phyloP scores from a whole-genome alignment of 1,140 invertebrate genomes.

The Laupala kohalensis region DNA sequence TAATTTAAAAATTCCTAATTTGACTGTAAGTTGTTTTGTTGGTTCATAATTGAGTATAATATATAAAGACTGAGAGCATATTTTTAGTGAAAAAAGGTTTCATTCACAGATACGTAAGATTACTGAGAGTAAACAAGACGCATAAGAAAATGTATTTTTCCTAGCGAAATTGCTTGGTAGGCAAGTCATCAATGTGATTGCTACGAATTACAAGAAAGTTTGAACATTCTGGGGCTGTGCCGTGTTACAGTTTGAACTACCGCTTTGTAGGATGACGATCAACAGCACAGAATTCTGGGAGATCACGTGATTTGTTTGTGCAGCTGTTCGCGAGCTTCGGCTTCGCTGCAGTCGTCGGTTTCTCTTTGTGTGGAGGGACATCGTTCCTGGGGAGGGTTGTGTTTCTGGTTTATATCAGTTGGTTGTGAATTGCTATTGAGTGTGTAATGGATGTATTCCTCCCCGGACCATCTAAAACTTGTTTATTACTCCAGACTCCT shows the following conservation, averaged over 20 bases:
- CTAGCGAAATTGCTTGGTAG: no score
- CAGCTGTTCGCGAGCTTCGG: constrained; percentile 12
- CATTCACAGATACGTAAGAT: no score
- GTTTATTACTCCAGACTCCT: background rate
- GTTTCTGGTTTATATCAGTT: background rate
- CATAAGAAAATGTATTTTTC: no score
- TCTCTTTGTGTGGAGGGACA: constrained; percentile 11
- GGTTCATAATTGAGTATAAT: no score
- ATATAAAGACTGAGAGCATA: no score
- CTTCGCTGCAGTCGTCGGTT: constrained; percentile 10
- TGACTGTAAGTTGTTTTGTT: no score
- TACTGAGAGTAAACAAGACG: no score
- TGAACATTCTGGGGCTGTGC: no score
- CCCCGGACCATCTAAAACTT: background rate
- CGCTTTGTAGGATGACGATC: background rate
- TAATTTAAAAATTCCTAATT: no score
- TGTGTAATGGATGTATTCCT: constrained; percentile 10
- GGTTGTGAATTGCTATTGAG: constrained; percentile 2
- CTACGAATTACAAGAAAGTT: no score
- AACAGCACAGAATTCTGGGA: background rate
- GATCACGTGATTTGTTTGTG: background rate
- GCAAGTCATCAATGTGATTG: no score
- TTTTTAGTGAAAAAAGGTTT: no score
- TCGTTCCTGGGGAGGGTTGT: constrained; percentile 2
- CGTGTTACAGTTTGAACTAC: background rate